Evolutionary conservation across 2,113 vertebrate species (phyloP).

Genomic region (Haplotaxodon microlepis): DNA sequence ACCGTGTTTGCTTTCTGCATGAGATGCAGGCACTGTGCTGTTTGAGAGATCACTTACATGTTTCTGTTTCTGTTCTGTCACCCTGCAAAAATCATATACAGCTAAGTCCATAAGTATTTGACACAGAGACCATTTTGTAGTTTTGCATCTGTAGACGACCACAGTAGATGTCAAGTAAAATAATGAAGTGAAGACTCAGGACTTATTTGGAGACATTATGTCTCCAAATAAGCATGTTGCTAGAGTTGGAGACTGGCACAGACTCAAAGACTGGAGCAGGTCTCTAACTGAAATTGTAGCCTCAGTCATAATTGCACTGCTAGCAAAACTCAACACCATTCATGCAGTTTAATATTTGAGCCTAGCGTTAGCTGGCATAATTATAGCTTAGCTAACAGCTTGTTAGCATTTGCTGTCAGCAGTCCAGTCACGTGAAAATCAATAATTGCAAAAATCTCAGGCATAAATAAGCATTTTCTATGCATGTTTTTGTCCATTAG

Average conservation of each 20-base stretch:
- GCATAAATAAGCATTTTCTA: background rate
- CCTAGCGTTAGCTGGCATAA: background rate
- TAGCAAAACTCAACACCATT: background rate
- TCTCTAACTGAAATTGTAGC: background rate
- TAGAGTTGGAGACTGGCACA: background rate
- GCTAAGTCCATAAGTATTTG: background rate
- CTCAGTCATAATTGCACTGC: background rate
- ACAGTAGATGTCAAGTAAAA: background rate
- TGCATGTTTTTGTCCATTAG: background rate
- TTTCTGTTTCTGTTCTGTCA: background rate
- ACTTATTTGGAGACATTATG: background rate
- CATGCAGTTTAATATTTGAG: background rate
- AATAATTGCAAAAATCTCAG: background rate
- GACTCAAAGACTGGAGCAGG: background rate
- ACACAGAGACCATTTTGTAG: background rate
- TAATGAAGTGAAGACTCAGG: background rate
- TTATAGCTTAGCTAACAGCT: background rate
- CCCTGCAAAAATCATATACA: background rate
- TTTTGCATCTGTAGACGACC: background rate
- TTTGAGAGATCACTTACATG: background rate
- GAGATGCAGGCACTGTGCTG: background rate
- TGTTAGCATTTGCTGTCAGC: background rate
- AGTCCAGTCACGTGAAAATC: background rate
- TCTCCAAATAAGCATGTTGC: background rate
- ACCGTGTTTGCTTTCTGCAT: background rate